Conservation (phyloP, 2,888 invertebrate genomes). For the Polymixis lichenea region DNA sequence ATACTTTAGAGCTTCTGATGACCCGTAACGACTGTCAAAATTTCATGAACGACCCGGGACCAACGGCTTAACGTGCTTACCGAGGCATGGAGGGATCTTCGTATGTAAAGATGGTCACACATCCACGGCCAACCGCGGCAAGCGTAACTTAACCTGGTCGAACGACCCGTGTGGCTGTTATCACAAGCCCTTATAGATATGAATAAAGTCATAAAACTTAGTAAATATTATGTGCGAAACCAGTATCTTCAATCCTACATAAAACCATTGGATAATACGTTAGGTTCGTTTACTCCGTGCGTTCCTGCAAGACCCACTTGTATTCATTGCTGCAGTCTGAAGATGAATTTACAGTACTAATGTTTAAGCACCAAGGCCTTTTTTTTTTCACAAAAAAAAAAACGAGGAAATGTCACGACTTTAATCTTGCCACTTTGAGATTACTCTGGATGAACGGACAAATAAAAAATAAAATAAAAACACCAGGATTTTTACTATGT, state of each 20-base stretch:
- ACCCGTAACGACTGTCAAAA: too few relatives aligned
- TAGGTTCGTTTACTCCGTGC: neutral
- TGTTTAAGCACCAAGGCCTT: neutral
- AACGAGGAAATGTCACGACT: constrained; percentile 6
- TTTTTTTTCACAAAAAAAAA: constrained; percentile 11
- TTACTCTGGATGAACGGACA: constrained; percentile 23
- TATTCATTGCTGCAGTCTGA: neutral
- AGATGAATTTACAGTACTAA: constrained; percentile 27
- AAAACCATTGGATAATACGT: neutral
- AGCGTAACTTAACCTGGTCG: too few relatives aligned
- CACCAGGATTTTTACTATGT: constrained; percentile 3
- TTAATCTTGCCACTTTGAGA: constrained; percentile 32
- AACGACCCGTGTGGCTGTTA: too few relatives aligned
- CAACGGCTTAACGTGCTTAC: too few relatives aligned
- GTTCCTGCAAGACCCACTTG: neutral
- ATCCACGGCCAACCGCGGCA: too few relatives aligned
- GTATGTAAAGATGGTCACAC: too few relatives aligned
- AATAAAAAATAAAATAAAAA: constrained; percentile 43
- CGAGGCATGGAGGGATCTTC: too few relatives aligned
- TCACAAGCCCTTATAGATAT: too few relatives aligned
- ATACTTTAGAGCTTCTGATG: too few relatives aligned
- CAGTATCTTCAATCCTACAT: neutral
- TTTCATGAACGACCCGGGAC: too few relatives aligned
- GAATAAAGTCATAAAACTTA: too few relatives aligned
- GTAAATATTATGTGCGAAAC: neutral